Evolutionary conservation across 2,113 vertebrate species (phyloP), one percentile per base, ranked within the genome.

Genomic region (Tragulus kanchil): DNA sequence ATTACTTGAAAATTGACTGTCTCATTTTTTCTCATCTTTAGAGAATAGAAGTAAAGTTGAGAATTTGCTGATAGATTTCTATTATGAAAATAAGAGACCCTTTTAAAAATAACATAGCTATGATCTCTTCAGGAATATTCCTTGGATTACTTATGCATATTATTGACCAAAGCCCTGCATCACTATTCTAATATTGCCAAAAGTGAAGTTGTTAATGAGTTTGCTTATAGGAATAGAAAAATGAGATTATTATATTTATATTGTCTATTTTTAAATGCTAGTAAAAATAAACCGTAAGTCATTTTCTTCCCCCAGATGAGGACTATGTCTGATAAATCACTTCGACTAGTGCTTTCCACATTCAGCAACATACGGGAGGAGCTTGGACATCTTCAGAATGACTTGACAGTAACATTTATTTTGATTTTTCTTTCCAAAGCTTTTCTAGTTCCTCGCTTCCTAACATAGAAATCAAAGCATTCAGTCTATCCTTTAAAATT

Each of bases 351-450:
- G 94, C 98, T 99, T 71, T 98, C 99, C 95, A 99, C 99, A 16
- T 99, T 99, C 98, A 99, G 98, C 98, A 99, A 98, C 4, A 98
- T 99, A 87, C 99, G 99, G 13, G 99, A 99, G 94, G 99, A 99
- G 81, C 99, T 99, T 3, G 96, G 99, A 93, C 99, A 99, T 85
- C 98, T 99, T 98, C 99, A 99, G 69, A 99, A 99, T 12, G 99
- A 99, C 97, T 91, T 99, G 91, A 98, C 99, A 98, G 99, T 99
- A 97, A 98, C 99, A 92, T 62, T 96, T 85, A 82, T 82, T 84
- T 95, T 94, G 3, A 90, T 73, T 81, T 93, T 98, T 93, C 25
- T 94, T 95, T 93, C 61, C 26, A 79, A 85, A 69, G 8, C 4
- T 23, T 96, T 93, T 85, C 31, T 92, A 84, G 19, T 90, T 81